Conservation (phyloP, 2,113 vertebrate species). For the Oenanthe melanoleuca region DNA sequence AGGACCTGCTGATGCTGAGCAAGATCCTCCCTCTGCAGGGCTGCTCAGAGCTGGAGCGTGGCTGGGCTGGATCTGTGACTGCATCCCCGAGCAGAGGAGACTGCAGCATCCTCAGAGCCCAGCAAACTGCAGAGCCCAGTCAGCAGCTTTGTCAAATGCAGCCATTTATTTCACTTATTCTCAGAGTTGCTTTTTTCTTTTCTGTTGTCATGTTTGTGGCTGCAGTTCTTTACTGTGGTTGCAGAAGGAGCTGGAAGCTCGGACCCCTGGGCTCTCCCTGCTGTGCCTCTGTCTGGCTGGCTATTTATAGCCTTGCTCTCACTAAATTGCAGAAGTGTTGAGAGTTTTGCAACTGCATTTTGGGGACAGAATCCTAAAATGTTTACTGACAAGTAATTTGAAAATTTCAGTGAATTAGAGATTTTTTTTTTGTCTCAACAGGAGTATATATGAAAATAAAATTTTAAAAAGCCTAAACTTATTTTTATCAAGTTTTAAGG, state of each 20-base stretch:
- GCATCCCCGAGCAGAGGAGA: background rate
- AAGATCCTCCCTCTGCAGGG: background rate
- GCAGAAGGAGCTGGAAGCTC: background rate
- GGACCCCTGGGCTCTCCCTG: background rate
- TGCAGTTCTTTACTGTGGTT: background rate
- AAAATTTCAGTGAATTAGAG: background rate
- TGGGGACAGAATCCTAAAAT: background rate
- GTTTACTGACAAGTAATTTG: background rate
- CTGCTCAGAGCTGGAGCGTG: background rate
- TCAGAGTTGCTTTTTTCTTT: background rate
- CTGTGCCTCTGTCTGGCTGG: background rate
- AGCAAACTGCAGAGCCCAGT: background rate
- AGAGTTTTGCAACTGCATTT: constrained; percentile 29
- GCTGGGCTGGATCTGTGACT: background rate
- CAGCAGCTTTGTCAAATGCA: background rate
- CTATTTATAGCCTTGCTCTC: constrained; percentile 50
- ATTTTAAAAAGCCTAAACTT: background rate
- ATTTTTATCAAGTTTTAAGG: background rate
- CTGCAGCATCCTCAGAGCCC: constrained; percentile 21
- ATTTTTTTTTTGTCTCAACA: background rate
- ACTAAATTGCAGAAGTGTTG: constrained; percentile 11
- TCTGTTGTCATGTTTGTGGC: constrained; percentile 12
- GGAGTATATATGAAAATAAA: background rate
- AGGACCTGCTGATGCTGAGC: background rate
- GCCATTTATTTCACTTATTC: background rate